Conservation (phyloP, 2,888 invertebrate genomes). For the Ophion ventricosus region DNA sequence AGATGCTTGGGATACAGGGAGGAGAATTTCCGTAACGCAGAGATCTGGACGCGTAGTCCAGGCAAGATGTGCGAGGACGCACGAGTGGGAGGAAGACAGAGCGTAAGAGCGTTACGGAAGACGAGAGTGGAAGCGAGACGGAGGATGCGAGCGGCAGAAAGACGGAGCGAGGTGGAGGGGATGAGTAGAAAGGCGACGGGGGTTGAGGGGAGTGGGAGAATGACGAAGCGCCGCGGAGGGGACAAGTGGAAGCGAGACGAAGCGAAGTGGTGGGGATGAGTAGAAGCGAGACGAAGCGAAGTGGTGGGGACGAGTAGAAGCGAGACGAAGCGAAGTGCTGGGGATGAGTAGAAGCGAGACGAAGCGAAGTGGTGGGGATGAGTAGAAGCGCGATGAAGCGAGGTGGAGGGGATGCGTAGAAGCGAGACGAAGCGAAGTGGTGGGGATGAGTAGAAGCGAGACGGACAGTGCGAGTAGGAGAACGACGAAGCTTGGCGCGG, state of each 20-base stretch:
- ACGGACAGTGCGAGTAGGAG: too few relatives aligned
- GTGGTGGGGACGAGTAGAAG: background rate
- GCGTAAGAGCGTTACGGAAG: background rate
- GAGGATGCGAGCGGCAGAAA: background rate
- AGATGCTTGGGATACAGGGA: too few relatives aligned
- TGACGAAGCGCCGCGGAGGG: slow-evolving; percentile 59
- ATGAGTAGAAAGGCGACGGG: slow-evolving; percentile 33
- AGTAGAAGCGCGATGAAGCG: slow-evolving; percentile 24
- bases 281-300: too few relatives aligned
- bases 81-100: background rate
- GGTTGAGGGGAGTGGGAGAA: slow-evolving; percentile 39
- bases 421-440: slow-evolving; percentile 54
- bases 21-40: too few relatives aligned
- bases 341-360: background rate
- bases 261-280: too few relatives aligned
- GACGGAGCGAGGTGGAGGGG: slow-evolving; percentile 51
- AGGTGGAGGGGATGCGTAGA: slow-evolving; percentile 49
- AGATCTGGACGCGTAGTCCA: too few relatives aligned
- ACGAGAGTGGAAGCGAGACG: background rate
- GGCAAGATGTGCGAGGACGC: background rate
- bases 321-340: background rate
- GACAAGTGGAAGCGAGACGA: too few relatives aligned
- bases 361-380: background rate
- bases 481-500: too few relatives aligned
- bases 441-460: too few relatives aligned